Percentiles rank a stretch among this genome's conserved stretches.
phyloP scores from a whole-genome alignment of 2,888 invertebrate species.

The Agapostemon virescens region DNA sequence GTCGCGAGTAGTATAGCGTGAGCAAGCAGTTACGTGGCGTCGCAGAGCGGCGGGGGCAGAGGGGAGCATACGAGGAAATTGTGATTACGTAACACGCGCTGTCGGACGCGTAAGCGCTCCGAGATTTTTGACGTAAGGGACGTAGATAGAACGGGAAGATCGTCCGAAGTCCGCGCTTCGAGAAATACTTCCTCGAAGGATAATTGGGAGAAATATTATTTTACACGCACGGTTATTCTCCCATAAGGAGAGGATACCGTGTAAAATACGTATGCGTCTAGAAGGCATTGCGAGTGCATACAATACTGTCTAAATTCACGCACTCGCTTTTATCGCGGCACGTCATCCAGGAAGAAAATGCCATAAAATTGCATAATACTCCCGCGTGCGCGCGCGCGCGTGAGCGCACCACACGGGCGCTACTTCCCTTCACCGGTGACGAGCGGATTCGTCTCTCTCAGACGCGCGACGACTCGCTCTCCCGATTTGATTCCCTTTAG shows the following conservation, averaged over 20 bases:
- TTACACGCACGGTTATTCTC: background rate
- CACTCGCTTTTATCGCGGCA: background rate
- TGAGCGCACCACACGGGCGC: no score
- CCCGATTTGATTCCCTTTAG: constrained; percentile 31
- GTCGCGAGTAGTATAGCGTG: constrained; percentile 39
- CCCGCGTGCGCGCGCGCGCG: background rate
- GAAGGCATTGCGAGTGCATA: no score
- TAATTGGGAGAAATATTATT: background rate
- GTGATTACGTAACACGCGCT: constrained; percentile 54
- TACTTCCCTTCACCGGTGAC: constrained; percentile 28
- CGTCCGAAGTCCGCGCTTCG: background rate
- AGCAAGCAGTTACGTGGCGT: constrained; percentile 48
- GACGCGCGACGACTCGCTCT: background rate
- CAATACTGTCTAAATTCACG: background rate
- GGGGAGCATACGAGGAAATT: constrained; percentile 35
- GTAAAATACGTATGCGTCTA: background rate
- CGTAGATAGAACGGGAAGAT: background rate
- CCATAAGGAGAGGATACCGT: background rate
- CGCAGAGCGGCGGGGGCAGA: background rate
- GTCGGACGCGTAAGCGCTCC: constrained; percentile 31
- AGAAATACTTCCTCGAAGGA: background rate
- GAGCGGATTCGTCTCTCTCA: background rate
- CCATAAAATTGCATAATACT: constrained; percentile 46
- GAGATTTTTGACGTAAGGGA: constrained; percentile 49
- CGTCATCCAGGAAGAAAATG: constrained; percentile 49